Base-by-base conservation (phyloP, 2,888 invertebrate species). In the Drosophila dives region DNA sequence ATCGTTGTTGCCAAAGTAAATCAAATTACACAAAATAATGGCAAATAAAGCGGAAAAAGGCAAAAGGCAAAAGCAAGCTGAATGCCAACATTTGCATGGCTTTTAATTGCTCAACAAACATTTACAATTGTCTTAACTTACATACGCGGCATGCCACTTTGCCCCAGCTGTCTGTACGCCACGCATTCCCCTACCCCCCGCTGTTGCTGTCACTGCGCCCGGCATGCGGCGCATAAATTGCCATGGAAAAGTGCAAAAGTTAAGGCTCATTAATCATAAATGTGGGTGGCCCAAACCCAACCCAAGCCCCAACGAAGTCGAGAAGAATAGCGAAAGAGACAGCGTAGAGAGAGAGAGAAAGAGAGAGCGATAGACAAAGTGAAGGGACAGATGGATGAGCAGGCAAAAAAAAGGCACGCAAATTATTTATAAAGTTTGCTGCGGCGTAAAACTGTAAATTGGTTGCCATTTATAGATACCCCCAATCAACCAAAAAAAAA, bases 241-340 rank as follows among this genome's bases (percentile, higher is more conserved):
- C 86, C 84, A 75, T 65, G 75, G 64, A 78, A 68, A 86, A 87
- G 86, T 88, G 86, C 86, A 88, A 87, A 88, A 87, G 86, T 87
- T 87, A 83, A 88, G 85, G 86, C 86, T 88, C 86, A 86, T 87
- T 87, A 87, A 87, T 87, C 86, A 87, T 87, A 86, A 88, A 86
- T 84, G 67, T 80, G 82, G 83, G 82, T 78, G 74, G 59, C 45
- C 49, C 53, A 12, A n/a, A 23, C 54, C 17, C 34, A 23, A 6
- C 34, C 53, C 34, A 36, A 26, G 10, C 12, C 17, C 17, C 17
- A 50, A 33, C 23, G n/a, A 20, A 40, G 3, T n/a, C 2, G 29
- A 58, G 42, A 15, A 23, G 29, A 20, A 45, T 7, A 54, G 29
- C 26, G 56, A 54, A 45, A 45, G 45, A 23, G 15, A 1, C 49